These are phyloP conservation scores for Whitmania pigra DNA, from an alignment of 1,140 invertebrate genomes.

Conservation along the genomic window DNA sequence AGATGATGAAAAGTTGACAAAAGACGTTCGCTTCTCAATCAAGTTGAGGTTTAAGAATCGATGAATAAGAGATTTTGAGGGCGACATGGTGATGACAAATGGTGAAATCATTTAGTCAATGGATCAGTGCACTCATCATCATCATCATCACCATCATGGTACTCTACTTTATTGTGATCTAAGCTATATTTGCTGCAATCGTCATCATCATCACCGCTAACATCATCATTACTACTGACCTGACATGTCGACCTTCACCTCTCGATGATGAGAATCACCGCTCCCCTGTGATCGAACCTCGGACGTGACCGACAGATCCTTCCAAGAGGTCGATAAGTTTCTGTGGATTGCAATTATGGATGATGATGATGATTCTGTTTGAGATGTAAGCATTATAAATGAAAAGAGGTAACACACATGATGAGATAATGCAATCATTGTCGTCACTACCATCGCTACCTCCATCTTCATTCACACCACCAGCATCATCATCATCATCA, in stretches of 20 bases:
- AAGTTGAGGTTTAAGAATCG: too few relatives aligned
- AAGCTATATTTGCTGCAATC: neutral
- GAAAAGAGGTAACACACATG: neutral
- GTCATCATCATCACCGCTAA: neutral
- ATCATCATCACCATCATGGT: neutral
- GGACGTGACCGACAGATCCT: neutral
- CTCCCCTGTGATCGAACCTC: neutral
- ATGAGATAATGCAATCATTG: neutral
- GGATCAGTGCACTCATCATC: neutral
- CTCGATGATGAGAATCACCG: neutral
- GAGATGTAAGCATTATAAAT: neutral
- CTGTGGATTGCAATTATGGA: neutral
- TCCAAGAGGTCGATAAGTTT: neutral
- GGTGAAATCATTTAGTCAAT: neutral
- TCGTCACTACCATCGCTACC: neutral
- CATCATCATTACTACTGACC: neutral
- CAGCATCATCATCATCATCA: neutral
- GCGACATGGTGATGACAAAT: neutral
- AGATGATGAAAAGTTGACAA: too few relatives aligned
- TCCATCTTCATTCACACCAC: neutral
- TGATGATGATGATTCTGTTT: constrained; percentile 1
- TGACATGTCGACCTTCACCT: neutral
- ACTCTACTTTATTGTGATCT: neutral
- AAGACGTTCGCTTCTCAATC: too few relatives aligned
- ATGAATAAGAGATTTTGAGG: neutral